Conservation (phyloP, 2,113 vertebrate genomes). For the Hypanus sabinus region DNA sequence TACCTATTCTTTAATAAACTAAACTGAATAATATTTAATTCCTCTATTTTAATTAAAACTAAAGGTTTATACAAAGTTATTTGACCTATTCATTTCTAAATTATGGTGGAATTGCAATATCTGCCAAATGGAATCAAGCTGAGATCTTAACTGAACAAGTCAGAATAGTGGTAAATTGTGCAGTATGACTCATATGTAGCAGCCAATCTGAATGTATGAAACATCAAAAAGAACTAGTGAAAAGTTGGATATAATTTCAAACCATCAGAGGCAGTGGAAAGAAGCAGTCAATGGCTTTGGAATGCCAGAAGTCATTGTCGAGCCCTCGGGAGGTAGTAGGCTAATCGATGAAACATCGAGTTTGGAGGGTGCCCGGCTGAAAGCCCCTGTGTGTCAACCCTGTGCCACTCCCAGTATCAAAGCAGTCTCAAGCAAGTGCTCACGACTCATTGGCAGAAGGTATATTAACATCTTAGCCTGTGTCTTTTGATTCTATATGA, state of each 20-base stretch:
- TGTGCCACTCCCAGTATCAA: too few species aligned
- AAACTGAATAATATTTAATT: neutral
- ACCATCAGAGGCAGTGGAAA: too few species aligned
- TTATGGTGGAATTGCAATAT: neutral
- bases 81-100: neutral
- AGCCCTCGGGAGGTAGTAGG: too few species aligned
- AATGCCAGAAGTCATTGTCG: too few species aligned
- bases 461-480: too few species aligned
- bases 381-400: too few species aligned
- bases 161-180: neutral
- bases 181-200: neutral
- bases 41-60: neutral
- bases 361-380: too few species aligned
- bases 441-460: too few species aligned
- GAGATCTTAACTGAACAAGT: conserved; percentile 14
- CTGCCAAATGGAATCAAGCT: neutral
- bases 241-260: neutral
- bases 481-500: neutral
- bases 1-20: neutral
- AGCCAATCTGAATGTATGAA: neutral
- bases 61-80: neutral
- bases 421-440: too few species aligned
- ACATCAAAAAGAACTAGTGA: neutral
- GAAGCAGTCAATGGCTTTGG: too few species aligned
- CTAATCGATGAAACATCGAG: too few species aligned